These are phyloP conservation scores for Agrotis puta DNA, from an alignment of 2,888 invertebrate genomes.

Conservation along the genomic window DNA sequence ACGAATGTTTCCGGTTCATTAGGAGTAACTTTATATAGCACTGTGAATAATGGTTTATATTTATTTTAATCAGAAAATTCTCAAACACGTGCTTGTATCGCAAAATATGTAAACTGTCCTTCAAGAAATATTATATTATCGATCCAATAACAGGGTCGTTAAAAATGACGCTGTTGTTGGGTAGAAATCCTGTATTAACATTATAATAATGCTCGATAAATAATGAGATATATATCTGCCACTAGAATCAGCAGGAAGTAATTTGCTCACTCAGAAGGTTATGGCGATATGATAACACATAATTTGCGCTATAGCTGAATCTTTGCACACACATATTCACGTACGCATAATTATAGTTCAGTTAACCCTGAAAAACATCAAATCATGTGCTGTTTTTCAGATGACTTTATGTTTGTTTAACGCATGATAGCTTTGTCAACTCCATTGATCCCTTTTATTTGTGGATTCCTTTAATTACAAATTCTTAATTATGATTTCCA, in stretches of 20 bases:
- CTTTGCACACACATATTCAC: constrained; percentile 48
- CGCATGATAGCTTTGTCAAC: neutral
- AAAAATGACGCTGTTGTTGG: constrained; percentile 35
- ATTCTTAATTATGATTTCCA: constrained; percentile 4
- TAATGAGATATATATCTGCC: constrained; percentile 72
- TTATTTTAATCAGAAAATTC: constrained; percentile 16
- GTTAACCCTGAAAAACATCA: constrained; percentile 29
- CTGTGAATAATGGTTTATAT: neutral
- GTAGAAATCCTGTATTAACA: constrained; percentile 27
- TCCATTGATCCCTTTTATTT: neutral
- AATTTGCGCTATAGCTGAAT: constrained; percentile 63
- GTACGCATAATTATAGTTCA: constrained; percentile 33
- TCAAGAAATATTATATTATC: constrained; percentile 48
- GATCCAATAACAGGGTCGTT: constrained; percentile 32
- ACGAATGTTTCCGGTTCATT: constrained; percentile 18
- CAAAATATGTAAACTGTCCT: constrained; percentile 37
- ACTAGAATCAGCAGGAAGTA: constrained; percentile 86
- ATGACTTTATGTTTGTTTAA: neutral
- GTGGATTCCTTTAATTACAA: neutral
- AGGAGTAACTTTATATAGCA: constrained; percentile 9
- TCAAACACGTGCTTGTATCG: constrained; percentile 12
- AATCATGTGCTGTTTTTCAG: neutral
- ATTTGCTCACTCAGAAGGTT: constrained; percentile 88
- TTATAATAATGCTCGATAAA: constrained; percentile 55
- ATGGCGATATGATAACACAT: constrained; percentile 86